Evolutionary conservation across 2,888 invertebrate genomes (phyloP).

Genomic region (Archaeoteleia sp.): DNA sequence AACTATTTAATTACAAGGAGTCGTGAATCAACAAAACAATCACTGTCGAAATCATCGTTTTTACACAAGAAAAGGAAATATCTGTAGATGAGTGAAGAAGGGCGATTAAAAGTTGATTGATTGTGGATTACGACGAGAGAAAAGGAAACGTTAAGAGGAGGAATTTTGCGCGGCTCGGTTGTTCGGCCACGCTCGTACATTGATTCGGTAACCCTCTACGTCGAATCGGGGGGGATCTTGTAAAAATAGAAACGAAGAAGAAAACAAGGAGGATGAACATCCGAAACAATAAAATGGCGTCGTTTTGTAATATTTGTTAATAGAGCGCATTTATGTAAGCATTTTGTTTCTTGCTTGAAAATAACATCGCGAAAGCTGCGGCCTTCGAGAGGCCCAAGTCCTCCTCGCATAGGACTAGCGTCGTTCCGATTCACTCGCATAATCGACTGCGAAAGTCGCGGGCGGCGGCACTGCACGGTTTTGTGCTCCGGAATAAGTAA

Average conservation of each 20-base stretch:
- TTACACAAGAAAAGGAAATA: no score
- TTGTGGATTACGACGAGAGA: constrained; percentile 21
- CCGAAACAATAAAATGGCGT: constrained; percentile 46
- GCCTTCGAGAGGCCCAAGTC: constrained; percentile 6
- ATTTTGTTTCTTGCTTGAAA: constrained; percentile 63
- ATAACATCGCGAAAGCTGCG: constrained; percentile 45
- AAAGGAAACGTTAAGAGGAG: not conserved
- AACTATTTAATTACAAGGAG: no score
- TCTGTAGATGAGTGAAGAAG: constrained; percentile 25
- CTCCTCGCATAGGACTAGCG: constrained; percentile 1
- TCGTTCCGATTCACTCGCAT: constrained; percentile 31
- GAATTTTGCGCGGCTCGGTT: constrained; percentile 7
- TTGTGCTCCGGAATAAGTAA: constrained; percentile 59
- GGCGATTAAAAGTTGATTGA: constrained; percentile 46
- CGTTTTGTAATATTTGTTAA: constrained; percentile 65
- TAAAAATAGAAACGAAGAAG: constrained; percentile 21
- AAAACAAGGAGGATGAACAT: constrained; percentile 36
- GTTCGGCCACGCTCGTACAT: constrained; percentile 15
- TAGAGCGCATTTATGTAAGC: constrained; percentile 69
- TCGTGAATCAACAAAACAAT: no score
- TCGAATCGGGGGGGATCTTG: constrained; percentile 25
- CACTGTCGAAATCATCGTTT: no score
- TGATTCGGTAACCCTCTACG: constrained; percentile 12
- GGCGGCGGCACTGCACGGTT: constrained; percentile 49
- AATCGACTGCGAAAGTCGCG: constrained; percentile 68